These are phyloP conservation scores for Drosophila hawaiiensis DNA, from an alignment of 2,888 invertebrate species.

Conservation along the genomic window DNA sequence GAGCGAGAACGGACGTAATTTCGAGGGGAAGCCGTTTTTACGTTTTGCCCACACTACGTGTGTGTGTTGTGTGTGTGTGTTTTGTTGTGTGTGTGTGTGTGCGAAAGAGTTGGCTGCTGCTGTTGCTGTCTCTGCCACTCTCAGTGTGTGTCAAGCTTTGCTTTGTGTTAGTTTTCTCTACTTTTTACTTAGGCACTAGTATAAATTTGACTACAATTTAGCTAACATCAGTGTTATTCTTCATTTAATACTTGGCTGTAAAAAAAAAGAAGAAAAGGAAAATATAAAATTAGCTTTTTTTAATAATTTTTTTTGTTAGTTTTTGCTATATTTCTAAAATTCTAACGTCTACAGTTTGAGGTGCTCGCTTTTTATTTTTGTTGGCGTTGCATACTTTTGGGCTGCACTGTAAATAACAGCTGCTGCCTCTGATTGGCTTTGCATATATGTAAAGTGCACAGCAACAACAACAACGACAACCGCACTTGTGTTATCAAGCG, in stretches of 20 bases:
- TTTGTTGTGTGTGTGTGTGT: not conserved
- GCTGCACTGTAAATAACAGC: constrained; percentile 18
- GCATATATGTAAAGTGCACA: constrained; percentile 13
- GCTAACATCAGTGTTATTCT: constrained; percentile 55
- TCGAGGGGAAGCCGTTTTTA: constrained; percentile 77
- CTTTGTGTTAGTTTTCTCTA: constrained; percentile 1
- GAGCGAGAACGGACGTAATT: constrained; percentile 70
- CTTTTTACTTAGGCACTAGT: constrained; percentile 33
- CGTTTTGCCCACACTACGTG: constrained; percentile 19
- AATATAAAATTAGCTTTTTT: not conserved
- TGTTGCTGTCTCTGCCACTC: constrained; percentile 3
- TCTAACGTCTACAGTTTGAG: not conserved
- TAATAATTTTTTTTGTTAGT: not conserved
- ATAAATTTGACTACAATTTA: constrained; percentile 63
- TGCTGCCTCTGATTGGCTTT: not conserved
- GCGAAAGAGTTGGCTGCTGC: constrained; percentile 12
- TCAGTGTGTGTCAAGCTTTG: not conserved
- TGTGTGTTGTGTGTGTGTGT: not conserved
- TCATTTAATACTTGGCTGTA: constrained; percentile 54
- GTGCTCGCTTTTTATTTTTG: not conserved
- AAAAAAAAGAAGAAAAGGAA: constrained; percentile 12
- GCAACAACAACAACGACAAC: constrained; percentile 17
- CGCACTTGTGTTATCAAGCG: constrained; percentile 61
- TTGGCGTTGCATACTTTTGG: constrained; percentile 59
- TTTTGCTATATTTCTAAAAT: not conserved